Conservation (phyloP, 1,140 invertebrate species). For the Rhysida immarginata region DNA sequence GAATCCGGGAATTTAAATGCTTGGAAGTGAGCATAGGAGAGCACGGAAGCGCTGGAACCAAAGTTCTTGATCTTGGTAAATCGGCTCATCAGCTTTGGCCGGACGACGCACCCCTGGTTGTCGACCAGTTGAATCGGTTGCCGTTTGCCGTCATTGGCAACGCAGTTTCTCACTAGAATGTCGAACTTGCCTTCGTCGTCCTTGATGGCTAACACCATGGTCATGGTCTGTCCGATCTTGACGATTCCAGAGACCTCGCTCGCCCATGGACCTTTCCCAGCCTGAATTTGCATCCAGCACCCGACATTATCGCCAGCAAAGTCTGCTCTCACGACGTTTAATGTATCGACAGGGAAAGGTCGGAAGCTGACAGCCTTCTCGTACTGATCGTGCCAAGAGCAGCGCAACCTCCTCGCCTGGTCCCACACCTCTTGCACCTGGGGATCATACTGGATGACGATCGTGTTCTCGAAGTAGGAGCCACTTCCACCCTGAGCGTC, state of each 20-base stretch:
- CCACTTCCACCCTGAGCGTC: constrained; percentile 63
- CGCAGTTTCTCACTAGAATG: constrained; percentile 85
- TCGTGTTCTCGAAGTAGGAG: constrained; percentile 87
- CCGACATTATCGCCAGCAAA: constrained; percentile 90
- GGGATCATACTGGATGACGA: constrained; percentile 85
- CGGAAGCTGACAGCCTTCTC: constrained; percentile 89
- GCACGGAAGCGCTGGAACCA: constrained; percentile 72
- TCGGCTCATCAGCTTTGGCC: constrained; percentile 80
- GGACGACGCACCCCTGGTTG: constrained; percentile 75
- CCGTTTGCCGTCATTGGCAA: constrained; percentile 83
- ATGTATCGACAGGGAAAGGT: constrained; percentile 88
- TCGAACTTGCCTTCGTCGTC: constrained; percentile 92
- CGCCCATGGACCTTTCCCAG: constrained; percentile 89
- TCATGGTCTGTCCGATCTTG: constrained; percentile 92
- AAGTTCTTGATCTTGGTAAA: constrained; percentile 94
- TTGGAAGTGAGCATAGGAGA: constrained; percentile 79
- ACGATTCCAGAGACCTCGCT: constrained; percentile 85
- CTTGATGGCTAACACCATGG: constrained; percentile 89
- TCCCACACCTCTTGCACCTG: constrained; percentile 94
- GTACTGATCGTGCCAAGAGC: constrained; percentile 91
- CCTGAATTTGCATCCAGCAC: constrained; percentile 53
- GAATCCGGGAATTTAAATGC: constrained; percentile 92
- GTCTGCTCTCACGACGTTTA: constrained; percentile 80
- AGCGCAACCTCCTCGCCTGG: constrained; percentile 76
- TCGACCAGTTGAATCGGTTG: constrained; percentile 89